Percentiles rank a stretch among this genome's conserved stretches.
phyloP scores from a whole-genome alignment of 2,113 vertebrate genomes.

The Trichechus manatus region DNA sequence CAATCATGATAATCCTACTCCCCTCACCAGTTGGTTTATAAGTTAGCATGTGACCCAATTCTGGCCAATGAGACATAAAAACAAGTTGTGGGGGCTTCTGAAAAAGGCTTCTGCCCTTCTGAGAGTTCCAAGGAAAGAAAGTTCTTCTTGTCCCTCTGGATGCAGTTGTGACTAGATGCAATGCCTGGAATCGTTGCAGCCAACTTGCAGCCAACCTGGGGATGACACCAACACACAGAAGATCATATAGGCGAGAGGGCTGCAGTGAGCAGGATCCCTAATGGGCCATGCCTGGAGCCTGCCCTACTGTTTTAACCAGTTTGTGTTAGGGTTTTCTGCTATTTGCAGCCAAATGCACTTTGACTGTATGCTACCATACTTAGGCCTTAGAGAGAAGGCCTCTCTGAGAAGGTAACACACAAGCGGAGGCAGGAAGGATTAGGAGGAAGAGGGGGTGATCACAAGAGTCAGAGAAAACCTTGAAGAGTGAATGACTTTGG shows the following conservation, averaged over 20 bases:
- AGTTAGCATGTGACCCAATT: conserved; percentile 33
- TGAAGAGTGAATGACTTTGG: not conserved
- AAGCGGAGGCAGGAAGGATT: not conserved
- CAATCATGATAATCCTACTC: not conserved
- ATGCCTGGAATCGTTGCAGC: not conserved
- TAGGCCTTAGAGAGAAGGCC: not conserved
- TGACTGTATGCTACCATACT: not conserved
- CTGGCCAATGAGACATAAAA: not conserved
- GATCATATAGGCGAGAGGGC: not conserved
- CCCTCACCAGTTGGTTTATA: not conserved
- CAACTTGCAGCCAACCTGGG: not conserved
- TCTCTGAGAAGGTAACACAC: not conserved
- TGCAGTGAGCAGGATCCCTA: not conserved
- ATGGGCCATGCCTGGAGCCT: not conserved
- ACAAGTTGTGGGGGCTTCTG: not conserved
- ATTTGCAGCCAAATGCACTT: not conserved
- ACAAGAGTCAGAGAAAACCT: not conserved
- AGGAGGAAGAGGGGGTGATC: not conserved
- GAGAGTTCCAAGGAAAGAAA: not conserved
- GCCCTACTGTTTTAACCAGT: not conserved
- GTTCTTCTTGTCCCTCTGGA: not conserved
- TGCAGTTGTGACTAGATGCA: not conserved
- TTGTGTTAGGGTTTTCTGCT: conserved; percentile 31
- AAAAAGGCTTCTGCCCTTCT: not conserved
- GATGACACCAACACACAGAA: not conserved